Evolutionary conservation across 2,113 vertebrate species (phyloP), one percentile per base, ranked within the genome.

Genomic region (Noctilio leporinus): DNA sequence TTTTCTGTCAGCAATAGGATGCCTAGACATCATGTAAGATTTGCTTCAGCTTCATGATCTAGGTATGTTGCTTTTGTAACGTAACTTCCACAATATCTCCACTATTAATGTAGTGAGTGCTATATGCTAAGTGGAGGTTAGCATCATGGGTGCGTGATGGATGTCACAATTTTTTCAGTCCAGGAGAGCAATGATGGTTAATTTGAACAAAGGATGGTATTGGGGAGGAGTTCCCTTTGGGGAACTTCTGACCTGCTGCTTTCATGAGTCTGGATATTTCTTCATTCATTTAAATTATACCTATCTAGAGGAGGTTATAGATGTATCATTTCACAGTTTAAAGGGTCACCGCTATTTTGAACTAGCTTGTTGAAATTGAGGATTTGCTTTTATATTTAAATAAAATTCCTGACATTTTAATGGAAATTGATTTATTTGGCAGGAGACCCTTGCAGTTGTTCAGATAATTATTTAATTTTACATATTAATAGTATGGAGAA

Each of bases 401-500:
- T 78, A 35, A 57, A 59, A 81, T 85, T 91, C 35, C 67, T 91
- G 65, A 51, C 0, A 62, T 95, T 78, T 95, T 90, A 86, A 59
- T 70, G 62, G 40, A 78, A 83, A 88, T 82, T 59, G 69, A 72
- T 65, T 91, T 96, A n/a, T 88, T 87, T 91, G 49, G 5, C 40
- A 87, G 47, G 62, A 55, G 28, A 30, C 26, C 49, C 40, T 91
- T 87, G 53, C 11, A 38, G 94, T 96, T 94, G 30, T 78, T 93
- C 30, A 88, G 11, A 16, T 69, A 67, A 67, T 93, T 96, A 91
- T 17, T n/a, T 20, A 78, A 83, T 43, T 93, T 84, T 94, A 49
- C 77, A 82, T 95, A 81, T 76, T 93, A 83, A 1, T 1, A 35
- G n/a, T 65, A 67, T 38, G 57, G 86, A 75, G 5, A 77, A 45